Base-by-base conservation (phyloP, 2,888 invertebrate genomes). In the Cybosia mesomella region DNA sequence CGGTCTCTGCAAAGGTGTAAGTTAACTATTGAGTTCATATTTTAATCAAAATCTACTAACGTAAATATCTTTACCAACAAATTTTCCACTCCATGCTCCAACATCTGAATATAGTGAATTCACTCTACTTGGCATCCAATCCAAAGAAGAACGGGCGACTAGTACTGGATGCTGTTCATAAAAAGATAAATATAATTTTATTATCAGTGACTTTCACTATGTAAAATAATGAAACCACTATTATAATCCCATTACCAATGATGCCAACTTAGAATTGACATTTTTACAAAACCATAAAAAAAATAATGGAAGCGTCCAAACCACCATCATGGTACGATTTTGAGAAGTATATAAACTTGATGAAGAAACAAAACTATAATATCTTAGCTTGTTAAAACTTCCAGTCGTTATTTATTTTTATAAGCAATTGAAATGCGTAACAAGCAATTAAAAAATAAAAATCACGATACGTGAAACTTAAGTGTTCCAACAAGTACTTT, bases 71-170 rank as follows among this genome's bases (percentile, higher is more conserved):
- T 28, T 28, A 74, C 92, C 86, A 85, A 95, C 95, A 74, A 95
- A 95, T 87, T 94, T 94, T 64, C 95, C 95, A 73, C 95, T 95
- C 95, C 95, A 95, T 18, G 94, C 94, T 54, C 95, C 95, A 11
- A 95, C 93, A 82, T 95, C 94, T 0, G 95, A 95, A 75, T 94
- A 95, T 1, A 95, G 83, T 1, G 95, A 95, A 77, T 95, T 95
- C 0, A 95, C 85, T 81, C 94, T 87, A 75, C 94, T 95, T 36
- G 94, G 95, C 93, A 95, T 92, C 95, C 95, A 95, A 81, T 94
- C 94, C 64, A 93, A 77, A 0, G 94, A 91, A 1, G 94, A 93
- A 7, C 94, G 90, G 11, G 94, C 92, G 9, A 95, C 90, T 74
- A 92, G 84, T 36, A 95, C 89, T 3, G 94, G 95, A 71, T 94